These are phyloP conservation scores for Callopanchax toddi DNA, from an alignment of 2,113 vertebrate species.

Conservation along the genomic window DNA sequence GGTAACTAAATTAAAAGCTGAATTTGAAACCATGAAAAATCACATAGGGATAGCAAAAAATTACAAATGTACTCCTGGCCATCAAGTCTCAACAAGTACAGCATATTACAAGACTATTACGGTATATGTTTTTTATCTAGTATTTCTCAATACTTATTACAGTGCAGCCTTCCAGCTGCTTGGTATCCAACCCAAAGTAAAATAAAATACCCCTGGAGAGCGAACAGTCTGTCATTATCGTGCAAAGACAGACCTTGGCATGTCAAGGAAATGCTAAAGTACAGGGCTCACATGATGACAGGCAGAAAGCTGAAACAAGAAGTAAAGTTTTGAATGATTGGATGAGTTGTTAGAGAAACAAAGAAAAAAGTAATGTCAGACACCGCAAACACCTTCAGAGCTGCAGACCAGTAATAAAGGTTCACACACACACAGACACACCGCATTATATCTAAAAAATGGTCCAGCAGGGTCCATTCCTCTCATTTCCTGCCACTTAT, in stretches of 20 bases:
- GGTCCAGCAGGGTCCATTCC: background rate
- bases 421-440: too few relatives aligned
- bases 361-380: constrained; percentile 24
- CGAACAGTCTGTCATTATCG: constrained; percentile 63
- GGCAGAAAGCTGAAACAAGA: constrained; percentile 24
- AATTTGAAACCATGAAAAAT: constrained; percentile 11
- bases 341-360: constrained; percentile 31
- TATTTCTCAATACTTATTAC: constrained; percentile 30
- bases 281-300: constrained; percentile 58
- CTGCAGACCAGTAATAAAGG: constrained; percentile 7
- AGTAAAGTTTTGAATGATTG: constrained; percentile 28
- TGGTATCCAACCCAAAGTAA: constrained; percentile 51
- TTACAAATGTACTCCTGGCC: background rate
- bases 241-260: constrained; percentile 51
- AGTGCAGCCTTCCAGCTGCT: constrained; percentile 48
- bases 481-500: background rate
- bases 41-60: background rate
- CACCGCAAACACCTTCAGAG: constrained; percentile 16
- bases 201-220: constrained; percentile 32
- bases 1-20: constrained; percentile 25
- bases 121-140: background rate
- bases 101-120: background rate
- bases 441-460: background rate
- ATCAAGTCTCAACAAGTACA: background rate
- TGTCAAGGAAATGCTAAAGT: constrained; percentile 59